Evolutionary conservation across 2,113 vertebrate genomes (phyloP).

Genomic region (Clarias gariepinus): DNA sequence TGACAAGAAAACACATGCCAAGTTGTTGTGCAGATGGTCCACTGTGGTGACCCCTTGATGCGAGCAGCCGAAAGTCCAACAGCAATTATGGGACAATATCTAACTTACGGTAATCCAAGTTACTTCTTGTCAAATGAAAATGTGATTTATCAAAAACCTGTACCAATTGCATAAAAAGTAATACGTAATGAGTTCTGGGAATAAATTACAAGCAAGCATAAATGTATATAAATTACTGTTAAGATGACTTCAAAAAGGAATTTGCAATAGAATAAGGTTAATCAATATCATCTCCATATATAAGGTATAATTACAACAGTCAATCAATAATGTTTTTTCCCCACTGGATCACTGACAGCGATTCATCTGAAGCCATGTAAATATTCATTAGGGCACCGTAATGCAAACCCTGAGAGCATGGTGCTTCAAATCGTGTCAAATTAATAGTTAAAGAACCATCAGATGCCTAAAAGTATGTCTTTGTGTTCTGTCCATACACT

Average conservation of each 20-base stretch:
- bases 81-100: background rate
- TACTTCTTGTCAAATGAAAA: background rate
- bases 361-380: constrained; percentile 17
- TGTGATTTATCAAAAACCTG: background rate
- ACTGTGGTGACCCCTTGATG: too few relatives aligned
- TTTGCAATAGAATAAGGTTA: background rate
- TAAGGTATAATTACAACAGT: constrained; percentile 10
- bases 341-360: background rate
- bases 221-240: background rate
- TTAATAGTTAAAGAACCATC: background rate
- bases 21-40: too few relatives aligned
- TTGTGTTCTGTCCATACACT: background rate
- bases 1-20: background rate
- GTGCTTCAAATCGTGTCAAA: background rate
- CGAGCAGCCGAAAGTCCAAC: too few relatives aligned
- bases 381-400: constrained; percentile 21
- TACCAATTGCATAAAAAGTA: background rate
- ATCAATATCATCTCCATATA: constrained; percentile 37
- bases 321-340: background rate
- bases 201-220: background rate
- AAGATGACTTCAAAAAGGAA: background rate
- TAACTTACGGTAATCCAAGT: background rate
- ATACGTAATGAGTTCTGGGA: background rate
- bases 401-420: background rate
- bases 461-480: background rate